Conservation (phyloP, 2,113 vertebrate species). For the Sceloporus undulatus region DNA sequence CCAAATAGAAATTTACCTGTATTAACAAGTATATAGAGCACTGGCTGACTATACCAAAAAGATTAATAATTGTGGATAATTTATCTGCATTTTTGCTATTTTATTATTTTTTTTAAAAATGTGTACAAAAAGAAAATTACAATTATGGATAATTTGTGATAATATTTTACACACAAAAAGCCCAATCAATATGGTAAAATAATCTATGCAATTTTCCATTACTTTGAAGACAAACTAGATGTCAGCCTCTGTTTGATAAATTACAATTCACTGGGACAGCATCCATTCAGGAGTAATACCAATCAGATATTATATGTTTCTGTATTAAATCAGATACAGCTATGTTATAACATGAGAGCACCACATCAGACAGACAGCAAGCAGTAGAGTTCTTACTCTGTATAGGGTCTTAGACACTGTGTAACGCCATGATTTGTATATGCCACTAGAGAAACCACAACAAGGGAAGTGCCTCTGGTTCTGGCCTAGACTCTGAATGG, state of each 20-base stretch:
- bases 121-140: too few species aligned
- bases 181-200: constrained; percentile 16
- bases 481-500: too few species aligned
- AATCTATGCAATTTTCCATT: not conserved
- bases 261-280: not conserved
- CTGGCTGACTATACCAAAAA: not conserved
- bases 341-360: not conserved
- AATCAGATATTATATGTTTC: not conserved
- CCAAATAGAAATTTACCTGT: not conserved
- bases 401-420: not conserved
- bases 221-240: constrained; percentile 4
- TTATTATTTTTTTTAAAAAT: too few species aligned
- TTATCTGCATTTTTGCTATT: too few species aligned
- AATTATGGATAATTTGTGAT: not conserved
- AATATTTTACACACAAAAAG: too few species aligned
- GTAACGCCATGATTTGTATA: too few species aligned
- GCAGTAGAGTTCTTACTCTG: not conserved
- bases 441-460: too few species aligned
- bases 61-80: not conserved
- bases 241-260: not conserved
- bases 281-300: not conserved
- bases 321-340: not conserved
- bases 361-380: not conserved
- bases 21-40: not conserved
- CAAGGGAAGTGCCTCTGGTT: too few species aligned